phyloP scores from a whole-genome alignment of 2,113 vertebrate species.

The Hymenochirus boettgeri region DNA sequence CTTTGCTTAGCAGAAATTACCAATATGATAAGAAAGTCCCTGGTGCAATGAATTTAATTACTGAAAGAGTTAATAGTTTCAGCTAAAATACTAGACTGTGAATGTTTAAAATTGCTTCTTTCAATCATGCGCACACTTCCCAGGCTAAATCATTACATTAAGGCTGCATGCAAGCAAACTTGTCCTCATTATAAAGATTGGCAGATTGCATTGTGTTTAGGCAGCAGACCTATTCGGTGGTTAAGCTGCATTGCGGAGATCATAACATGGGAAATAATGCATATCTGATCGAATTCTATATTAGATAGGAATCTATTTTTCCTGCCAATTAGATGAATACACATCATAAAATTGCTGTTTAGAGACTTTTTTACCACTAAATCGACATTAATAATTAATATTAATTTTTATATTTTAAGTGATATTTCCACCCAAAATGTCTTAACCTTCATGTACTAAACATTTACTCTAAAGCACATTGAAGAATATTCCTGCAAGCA shows the following conservation, averaged over 20 bases:
- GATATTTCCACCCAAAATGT: too few relatives aligned
- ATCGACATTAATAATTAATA: too few relatives aligned
- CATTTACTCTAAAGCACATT: too few relatives aligned
- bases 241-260: constrained; percentile 66
- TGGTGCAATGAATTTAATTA: background rate
- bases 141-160: constrained; percentile 43
- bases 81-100: background rate
- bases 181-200: constrained; percentile 44
- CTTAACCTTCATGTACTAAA: too few relatives aligned
- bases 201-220: constrained; percentile 46
- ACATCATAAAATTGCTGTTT: too few relatives aligned
- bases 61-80: background rate
- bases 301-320: too few relatives aligned
- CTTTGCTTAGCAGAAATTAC: too few relatives aligned
- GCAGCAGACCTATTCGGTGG: constrained; percentile 54
- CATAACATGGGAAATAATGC: constrained; percentile 45
- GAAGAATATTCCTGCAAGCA: too few relatives aligned
- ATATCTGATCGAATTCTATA: too few relatives aligned
- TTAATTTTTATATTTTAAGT: too few relatives aligned
- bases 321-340: too few relatives aligned
- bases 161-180: constrained; percentile 47
- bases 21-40: background rate
- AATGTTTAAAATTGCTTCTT: background rate
- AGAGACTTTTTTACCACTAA: too few relatives aligned
- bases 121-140: constrained; percentile 13